Evolutionary conservation across 2,888 invertebrate genomes (phyloP), one percentile per base, ranked within the genome.

Genomic region (Axea sp.): DNA sequence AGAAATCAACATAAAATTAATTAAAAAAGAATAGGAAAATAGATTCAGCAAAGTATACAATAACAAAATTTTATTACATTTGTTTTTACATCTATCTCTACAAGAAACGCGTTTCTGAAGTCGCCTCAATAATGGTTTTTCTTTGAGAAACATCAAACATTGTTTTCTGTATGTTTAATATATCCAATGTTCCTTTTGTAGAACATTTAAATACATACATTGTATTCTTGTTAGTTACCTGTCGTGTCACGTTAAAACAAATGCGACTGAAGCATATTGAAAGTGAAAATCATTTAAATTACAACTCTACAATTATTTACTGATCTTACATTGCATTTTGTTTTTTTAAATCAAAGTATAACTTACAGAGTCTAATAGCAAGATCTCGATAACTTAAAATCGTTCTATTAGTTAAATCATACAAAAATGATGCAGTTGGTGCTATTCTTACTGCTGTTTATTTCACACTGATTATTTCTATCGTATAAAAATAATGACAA

Each of bases 401-500:
- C 11, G 17, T 17, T 4, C 8, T 43, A 28, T 9, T 30, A 7
- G 11, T 47, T 17, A 47, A 19, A 9, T 47, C 12, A 22, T 49
- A 49, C 47, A 47, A 49, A 49, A 33, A 24, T 33, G 19, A 15
- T n/a, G 33, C 22, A 49, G 22, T 12, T 33, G 33, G 33, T 33
- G 12, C 33, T n/a, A 45, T 11, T 17, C 30, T 28, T 3, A 15
- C 9, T 12, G 22, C 31, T 11, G 11, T 47, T 28, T 14, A 26
- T 49, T 49, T 15, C 11, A 31, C 5, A 28, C 12, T 4, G 19
- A 22, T 31, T 49, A 19, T 30, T 5, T 49, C 22, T 33, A 49
- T 49, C 8, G n/a, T 49, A 49, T 49, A 49, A 49, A 49, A 49
- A 49, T 49, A 49, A 49, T 49, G 33, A 33, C 33, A 33, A 49